phyloP scores from a whole-genome alignment of 2,888 invertebrate genomes.

The Luffia ferchaultella region DNA sequence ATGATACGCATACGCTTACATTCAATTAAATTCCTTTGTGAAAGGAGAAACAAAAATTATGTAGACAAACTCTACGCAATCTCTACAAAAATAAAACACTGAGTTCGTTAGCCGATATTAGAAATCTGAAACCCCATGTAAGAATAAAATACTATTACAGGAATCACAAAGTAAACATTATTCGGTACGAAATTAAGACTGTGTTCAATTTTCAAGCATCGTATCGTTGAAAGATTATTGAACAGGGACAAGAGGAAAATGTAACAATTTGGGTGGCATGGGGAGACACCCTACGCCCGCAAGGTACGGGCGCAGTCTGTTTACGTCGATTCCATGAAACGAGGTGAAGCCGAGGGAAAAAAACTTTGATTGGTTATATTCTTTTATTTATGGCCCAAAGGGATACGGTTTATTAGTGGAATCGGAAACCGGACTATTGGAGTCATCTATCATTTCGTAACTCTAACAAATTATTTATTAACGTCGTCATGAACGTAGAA shows the following conservation, averaged over 20 bases:
- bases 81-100: too few species aligned
- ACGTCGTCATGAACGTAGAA: too few species aligned
- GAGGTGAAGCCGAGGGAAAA: slow-evolving; percentile 33
- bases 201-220: slow-evolving; percentile 35
- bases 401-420: slow-evolving; percentile 24
- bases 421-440: neutral
- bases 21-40: too few species aligned
- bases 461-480: too few species aligned
- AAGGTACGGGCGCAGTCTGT: slow-evolving; percentile 28
- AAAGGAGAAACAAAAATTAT: too few species aligned
- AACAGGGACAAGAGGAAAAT: slow-evolving; percentile 46
- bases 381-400: slow-evolving; percentile 30
- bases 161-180: too few species aligned
- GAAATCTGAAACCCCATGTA: too few species aligned
- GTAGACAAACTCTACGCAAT: too few species aligned
- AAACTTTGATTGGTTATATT: slow-evolving; percentile 48
- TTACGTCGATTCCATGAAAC: slow-evolving; percentile 43
- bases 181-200: slow-evolving; percentile 11
- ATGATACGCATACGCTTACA: too few species aligned
- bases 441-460: neutral
- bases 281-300: slow-evolving; percentile 18
- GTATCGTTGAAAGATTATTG: slow-evolving; percentile 39
- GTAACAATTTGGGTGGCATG: slow-evolving; percentile 18
- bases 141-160: too few species aligned
- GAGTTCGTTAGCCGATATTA: too few species aligned